Base-by-base conservation (phyloP, 2,888 invertebrate species). In the Byasa hedistus region DNA sequence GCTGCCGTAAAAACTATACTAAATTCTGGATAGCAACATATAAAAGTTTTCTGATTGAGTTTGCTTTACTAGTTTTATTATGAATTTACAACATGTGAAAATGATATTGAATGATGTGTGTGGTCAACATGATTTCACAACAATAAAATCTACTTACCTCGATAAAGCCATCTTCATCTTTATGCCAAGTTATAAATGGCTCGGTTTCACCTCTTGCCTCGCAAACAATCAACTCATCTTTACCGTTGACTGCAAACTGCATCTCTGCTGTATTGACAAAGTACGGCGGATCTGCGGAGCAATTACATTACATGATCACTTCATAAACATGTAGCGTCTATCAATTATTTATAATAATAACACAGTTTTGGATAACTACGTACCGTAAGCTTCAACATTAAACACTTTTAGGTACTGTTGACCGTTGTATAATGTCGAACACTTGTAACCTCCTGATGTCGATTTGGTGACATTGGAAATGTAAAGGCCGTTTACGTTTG, bases 321-420 rank as follows among this genome's bases (percentile, higher is more conserved):
- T 24, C 10, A 23, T 48, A 23, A 24, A 24, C 17, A 24, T 36
- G 0, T 19, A 21, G 10, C 36, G 1, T 61, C 22, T 17, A 61
- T 70, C 61, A 65, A 19, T 64, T 27, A 60, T 55, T 64, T 60
- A 39, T 60, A 61, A 24, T 22, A 36, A 21, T 56, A n/a, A n/a
- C n/a, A n/a, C 66, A 71, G 66, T 51, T 69, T 32, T 32, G 10
- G 48, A 15, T 7, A 51, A 8, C 19, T 51, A 79, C 84, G 64
- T 77, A 89, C 89, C 89, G 76, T 83, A 87, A 22, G 84, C 85
- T 68, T 82, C 76, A 24, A 89, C 72, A 24, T 79, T 74, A 59
- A 82, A 80, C 3, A 72, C 73, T 24, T 77, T 74, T 2, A 72
- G 71, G 59, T 83, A 77, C 52, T 68, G 64, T 32, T 70, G 69